phyloP scores from a whole-genome alignment of 2,888 invertebrate species.

The Patella pellucida region DNA sequence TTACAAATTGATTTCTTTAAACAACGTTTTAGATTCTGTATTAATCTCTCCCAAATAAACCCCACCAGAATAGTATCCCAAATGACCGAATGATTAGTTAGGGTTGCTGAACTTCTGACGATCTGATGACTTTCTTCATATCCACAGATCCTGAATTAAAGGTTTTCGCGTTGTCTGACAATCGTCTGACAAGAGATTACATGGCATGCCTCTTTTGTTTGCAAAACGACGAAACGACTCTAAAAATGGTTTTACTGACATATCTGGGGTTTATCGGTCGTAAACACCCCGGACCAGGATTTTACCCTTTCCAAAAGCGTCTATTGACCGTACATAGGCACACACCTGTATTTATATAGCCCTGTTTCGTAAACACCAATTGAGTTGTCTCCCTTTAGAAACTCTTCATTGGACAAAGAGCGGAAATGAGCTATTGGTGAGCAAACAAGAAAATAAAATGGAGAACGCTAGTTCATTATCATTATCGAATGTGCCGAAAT shows the following conservation, averaged over 20 bases:
- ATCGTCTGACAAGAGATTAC: neutral
- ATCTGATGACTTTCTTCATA: neutral
- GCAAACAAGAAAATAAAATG: too few species aligned
- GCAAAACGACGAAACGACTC: slow-evolving; percentile 35
- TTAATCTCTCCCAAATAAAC: neutral
- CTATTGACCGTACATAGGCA: too few species aligned
- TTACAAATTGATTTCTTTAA: neutral
- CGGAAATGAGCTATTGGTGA: too few species aligned
- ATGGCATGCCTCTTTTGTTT: slow-evolving; percentile 7
- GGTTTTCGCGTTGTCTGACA: neutral
- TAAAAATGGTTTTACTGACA: slow-evolving; percentile 36
- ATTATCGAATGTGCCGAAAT: too few species aligned
- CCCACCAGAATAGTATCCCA: slow-evolving; percentile 3
- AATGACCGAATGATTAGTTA: neutral
- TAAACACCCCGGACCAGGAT: too few species aligned
- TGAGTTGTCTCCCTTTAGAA: too few species aligned
- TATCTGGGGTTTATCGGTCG: slow-evolving; percentile 22
- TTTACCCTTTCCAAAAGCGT: too few species aligned
- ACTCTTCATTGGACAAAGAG: too few species aligned
- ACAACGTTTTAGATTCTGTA: neutral
- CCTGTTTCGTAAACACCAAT: too few species aligned
- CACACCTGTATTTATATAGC: too few species aligned
- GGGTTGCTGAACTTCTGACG: neutral
- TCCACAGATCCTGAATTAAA: neutral
- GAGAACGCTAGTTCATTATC: too few species aligned